Conservation (phyloP, 2,113 vertebrate species). For the Chitala chitala region DNA sequence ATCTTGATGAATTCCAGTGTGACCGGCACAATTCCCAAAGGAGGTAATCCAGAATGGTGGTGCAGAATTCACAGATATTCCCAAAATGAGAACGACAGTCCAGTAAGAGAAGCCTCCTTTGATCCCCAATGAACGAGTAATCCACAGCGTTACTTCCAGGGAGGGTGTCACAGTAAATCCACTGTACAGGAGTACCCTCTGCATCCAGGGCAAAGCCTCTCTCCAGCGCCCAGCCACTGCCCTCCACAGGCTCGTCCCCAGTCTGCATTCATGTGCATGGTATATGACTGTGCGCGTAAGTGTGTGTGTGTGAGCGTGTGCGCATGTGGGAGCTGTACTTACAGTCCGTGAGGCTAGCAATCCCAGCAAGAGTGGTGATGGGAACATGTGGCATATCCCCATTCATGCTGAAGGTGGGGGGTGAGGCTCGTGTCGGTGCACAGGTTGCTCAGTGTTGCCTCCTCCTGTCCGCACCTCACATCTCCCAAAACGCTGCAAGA, state of each 20-base stretch:
- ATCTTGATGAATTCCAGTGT: not conserved
- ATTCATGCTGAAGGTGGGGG: conserved; percentile 98
- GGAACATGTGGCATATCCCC: conserved; percentile 99
- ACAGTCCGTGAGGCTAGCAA: conserved; percentile 98
- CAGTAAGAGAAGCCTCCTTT: not conserved
- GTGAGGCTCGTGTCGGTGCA: conserved; percentile 73
- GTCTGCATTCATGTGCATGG: not conserved
- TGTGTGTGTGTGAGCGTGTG: not conserved
- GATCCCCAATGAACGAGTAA: not conserved
- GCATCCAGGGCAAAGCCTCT: not conserved
- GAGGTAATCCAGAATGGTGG: not conserved
- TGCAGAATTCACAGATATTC: conserved; percentile 1
- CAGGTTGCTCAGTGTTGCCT: conserved; percentile 83
- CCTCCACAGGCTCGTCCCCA: not conserved
- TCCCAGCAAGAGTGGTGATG: conserved; percentile 99
- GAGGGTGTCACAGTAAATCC: not conserved
- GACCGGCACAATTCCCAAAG: not conserved
- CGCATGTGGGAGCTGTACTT: conserved; percentile 60
- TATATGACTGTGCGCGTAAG: not conserved
- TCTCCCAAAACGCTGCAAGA: conserved; percentile 69
- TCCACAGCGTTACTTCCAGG: too few relatives aligned
- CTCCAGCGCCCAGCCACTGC: not conserved
- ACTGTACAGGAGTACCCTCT: not conserved
- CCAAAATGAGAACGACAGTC: conserved; percentile 9
- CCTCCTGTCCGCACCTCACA: conserved; percentile 87